Conservation (phyloP, 1,140 invertebrate species). For the Parasteatoda tepidariorum region DNA sequence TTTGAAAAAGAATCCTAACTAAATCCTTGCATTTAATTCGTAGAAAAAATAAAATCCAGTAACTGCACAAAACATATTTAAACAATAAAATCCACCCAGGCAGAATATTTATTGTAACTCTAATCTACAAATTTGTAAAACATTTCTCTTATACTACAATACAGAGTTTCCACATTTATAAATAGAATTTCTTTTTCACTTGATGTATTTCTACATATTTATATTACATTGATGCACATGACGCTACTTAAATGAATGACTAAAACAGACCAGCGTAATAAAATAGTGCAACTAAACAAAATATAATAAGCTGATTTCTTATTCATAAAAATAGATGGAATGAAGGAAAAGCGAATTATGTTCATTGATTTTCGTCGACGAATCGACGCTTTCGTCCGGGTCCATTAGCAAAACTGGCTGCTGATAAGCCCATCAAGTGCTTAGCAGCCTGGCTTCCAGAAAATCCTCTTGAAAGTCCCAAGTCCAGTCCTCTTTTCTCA, state of each 20-base stretch:
- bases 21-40: no score
- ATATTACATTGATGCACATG: conserved; percentile 12
- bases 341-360: not conserved
- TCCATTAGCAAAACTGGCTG: conserved; percentile 86
- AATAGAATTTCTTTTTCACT: not conserved
- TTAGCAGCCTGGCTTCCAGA: conserved; percentile 89
- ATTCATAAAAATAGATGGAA: no score
- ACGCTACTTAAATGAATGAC: not conserved
- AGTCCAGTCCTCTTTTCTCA: conserved; percentile 66
- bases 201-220: not conserved
- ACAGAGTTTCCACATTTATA: not conserved
- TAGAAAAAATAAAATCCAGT: no score
- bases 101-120: no score
- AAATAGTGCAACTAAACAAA: not conserved
- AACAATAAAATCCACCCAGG: no score
- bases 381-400: conserved; percentile 80
- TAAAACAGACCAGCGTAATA: not conserved
- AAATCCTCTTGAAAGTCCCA: conserved; percentile 85
- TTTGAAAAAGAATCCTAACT: no score
- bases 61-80: no score
- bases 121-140: no score
- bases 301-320: not conserved
- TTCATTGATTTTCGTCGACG: conserved; percentile 24
- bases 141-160: no score
- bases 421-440: conserved; percentile 87